These are phyloP conservation scores for Onychostruthus taczanowskii DNA, from an alignment of 2,113 vertebrate species.

Conservation along the genomic window DNA sequence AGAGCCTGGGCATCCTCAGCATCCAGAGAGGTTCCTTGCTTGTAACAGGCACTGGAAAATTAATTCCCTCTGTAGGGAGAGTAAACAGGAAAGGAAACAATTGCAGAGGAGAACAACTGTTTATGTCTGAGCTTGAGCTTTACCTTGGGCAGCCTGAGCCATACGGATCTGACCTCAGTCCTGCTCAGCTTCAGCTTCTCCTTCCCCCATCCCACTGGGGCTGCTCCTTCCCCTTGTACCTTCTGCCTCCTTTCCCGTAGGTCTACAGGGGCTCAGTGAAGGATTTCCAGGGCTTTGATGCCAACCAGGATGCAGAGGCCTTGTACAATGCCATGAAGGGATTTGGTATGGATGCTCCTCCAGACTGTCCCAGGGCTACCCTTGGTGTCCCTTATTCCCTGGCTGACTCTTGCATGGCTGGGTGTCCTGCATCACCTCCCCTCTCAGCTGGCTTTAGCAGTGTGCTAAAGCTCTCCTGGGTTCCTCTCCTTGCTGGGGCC, in stretches of 20 bases:
- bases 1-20: neutral
- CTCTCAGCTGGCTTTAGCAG: neutral
- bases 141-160: neutral
- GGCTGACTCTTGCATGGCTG: neutral
- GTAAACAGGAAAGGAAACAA: neutral
- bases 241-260: slow-evolving; percentile 63
- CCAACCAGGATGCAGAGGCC: slow-evolving; percentile 83
- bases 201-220: neutral
- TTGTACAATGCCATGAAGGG: slow-evolving; percentile 97
- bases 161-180: rapidly evolving
- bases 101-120: neutral
- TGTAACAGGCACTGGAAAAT: neutral
- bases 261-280: slow-evolving; percentile 86
- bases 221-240: neutral
- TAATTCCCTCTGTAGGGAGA: neutral
- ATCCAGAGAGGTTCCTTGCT: neutral
- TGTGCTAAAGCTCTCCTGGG: neutral
- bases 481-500: neutral
- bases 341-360: slow-evolving; percentile 78
- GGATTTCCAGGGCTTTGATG: slow-evolving; percentile 82
- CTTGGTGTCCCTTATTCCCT: neutral
- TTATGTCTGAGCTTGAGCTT: neutral
- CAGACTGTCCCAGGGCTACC: rapidly evolving
- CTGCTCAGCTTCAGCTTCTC: neutral
- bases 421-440: neutral